Evolutionary conservation across 2,797 vertebrate species (phyloP), one percentile per base, ranked within the genome.

Genomic region (Alfaro cultratus): DNA sequence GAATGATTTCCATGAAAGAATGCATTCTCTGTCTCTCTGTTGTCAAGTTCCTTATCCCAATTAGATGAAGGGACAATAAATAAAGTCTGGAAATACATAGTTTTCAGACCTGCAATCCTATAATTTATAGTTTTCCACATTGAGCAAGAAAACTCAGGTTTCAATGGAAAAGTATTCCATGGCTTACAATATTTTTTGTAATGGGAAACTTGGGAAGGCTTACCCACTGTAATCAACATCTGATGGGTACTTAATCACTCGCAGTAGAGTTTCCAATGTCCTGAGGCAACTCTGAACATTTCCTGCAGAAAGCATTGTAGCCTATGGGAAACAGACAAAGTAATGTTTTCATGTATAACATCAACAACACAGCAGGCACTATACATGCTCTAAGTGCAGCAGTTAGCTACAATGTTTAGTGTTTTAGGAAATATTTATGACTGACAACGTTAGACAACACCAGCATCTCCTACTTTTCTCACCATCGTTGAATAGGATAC

Each of bases 261-360:
- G 96, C 79, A 99, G 95, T 29, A 96, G 95, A 86, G 96, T 91
- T 47, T 98, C 97, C 62, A 99, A 93, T 85, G 97, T 97, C 83
- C 97, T 95, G 75, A 99, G 95, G 80, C 94, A 96, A 87, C 97
- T 97, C 80, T 96, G 97, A 75, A 99, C 85, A 87, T 99, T 97
- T 84, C 98, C 98, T 29, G 96, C 96, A 70, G 97, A 93, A 96
- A 98, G 95, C 90, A 90, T 93, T 26, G 74, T 81, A 11, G 34
- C 0, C 84, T 85, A 0, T 16, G 0, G 31, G 2, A 78, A 6
- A 41, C 9, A 74, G 0, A 36, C 21, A 68, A 49, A n/a, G 34
- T 39, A n/a, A 11, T 15, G 39, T n/a, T 46, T 26, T 43, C 15
- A 47, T 31, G 8, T 11, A 12, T 2, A 6, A 23, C 8, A 34